phyloP scores from a whole-genome alignment of 2,797 vertebrate species.

The Eidolon dupreanum region DNA sequence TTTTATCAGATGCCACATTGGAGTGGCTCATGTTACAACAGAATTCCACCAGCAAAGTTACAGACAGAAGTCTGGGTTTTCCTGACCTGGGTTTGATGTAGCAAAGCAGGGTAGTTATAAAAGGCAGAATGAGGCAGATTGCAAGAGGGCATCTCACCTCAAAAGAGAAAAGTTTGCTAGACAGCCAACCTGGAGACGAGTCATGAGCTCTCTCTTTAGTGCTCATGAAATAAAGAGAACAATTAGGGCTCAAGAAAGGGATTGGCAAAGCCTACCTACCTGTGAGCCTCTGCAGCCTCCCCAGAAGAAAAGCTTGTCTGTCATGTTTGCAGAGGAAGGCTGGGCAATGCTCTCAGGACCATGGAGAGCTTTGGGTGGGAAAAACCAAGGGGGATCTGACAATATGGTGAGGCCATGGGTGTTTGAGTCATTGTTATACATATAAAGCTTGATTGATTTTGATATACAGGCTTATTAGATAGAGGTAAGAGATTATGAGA shows the following conservation, averaged over 20 bases:
- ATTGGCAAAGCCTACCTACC: neutral
- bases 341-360: neutral
- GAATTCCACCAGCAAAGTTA: neutral
- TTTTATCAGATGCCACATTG: neutral
- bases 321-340: neutral
- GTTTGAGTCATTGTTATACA: neutral
- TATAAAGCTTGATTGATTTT: neutral
- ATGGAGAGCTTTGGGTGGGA: neutral
- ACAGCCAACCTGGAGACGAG: neutral
- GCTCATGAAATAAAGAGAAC: neutral
- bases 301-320: neutral
- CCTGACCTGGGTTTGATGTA: neutral
- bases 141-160: neutral
- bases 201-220: neutral
- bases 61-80: neutral
- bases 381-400: neutral
- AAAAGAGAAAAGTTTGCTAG: neutral
- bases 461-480: neutral
- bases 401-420: neutral
- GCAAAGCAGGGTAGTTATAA: neutral
- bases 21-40: neutral
- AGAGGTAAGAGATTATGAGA: neutral
- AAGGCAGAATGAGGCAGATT: neutral
- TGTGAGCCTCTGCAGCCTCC: neutral
- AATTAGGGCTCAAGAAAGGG: neutral